Evolutionary conservation across 1,140 invertebrate species (phyloP).

Genomic region (Drosophila nannoptera): DNA sequence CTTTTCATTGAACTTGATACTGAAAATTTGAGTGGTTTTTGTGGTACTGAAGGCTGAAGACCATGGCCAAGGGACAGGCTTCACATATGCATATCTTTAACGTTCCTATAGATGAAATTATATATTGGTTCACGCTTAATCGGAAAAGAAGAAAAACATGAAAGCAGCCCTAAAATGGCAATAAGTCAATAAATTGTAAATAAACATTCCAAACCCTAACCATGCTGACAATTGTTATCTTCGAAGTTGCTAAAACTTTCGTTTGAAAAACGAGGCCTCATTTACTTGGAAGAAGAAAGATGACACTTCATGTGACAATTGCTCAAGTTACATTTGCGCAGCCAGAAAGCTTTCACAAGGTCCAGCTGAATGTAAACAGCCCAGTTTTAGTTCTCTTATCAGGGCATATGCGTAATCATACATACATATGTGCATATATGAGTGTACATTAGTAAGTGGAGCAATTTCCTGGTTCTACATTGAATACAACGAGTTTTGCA

Average conservation of each 20-base stretch:
- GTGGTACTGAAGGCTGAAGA: slow-evolving; percentile 25
- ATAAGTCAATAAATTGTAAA: too few relatives aligned
- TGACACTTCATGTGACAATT: not conserved
- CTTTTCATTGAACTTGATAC: slow-evolving; percentile 74
- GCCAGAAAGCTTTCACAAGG: slow-evolving; percentile 7
- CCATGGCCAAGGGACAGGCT: slow-evolving; percentile 14
- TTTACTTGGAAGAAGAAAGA: not conserved
- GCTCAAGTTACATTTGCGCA: slow-evolving; percentile 7
- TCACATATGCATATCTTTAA: too few relatives aligned
- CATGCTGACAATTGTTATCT: too few relatives aligned
- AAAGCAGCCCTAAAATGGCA: too few relatives aligned
- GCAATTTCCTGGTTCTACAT: too few relatives aligned
- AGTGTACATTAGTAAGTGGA: not conserved
- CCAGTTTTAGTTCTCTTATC: slow-evolving; percentile 15
- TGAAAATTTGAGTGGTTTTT: slow-evolving; percentile 55
- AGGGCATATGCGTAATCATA: not conserved
- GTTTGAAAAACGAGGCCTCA: too few relatives aligned
- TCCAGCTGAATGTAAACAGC: slow-evolving; percentile 6
- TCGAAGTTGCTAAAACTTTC: too few relatives aligned
- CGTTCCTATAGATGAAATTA: not conserved
- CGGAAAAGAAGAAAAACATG: too few relatives aligned
- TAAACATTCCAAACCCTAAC: too few relatives aligned
- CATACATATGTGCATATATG: not conserved
- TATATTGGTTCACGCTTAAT: not conserved
- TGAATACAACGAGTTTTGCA: too few relatives aligned